A percentile compares a stretch with the other conserved stretches of the same genome.
These are phyloP conservation scores for Poeciliopsis retropinna DNA, from an alignment of 2,113 vertebrate species.

Conservation along the genomic window DNA sequence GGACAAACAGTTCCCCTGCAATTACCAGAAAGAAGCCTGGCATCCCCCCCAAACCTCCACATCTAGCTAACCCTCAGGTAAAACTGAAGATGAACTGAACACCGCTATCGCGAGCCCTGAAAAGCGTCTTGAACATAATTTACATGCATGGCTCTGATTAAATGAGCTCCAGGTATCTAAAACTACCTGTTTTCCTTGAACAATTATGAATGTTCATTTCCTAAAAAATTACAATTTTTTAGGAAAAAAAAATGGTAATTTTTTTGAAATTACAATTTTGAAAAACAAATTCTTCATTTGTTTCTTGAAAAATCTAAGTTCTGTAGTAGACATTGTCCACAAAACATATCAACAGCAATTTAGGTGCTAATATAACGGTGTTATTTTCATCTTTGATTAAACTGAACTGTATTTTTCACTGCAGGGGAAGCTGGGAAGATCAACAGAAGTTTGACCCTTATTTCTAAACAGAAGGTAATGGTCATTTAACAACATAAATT, in stretches of 20 bases:
- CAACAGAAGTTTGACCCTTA: conserved; percentile 70
- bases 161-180: not conserved
- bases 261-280: no score
- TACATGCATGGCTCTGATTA: not conserved
- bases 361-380: not conserved
- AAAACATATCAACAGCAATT: not conserved
- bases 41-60: conserved; percentile 38
- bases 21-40: conserved; percentile 50
- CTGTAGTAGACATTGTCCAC: not conserved
- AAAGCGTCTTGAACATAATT: not conserved
- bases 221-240: not conserved
- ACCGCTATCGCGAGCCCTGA: not conserved
- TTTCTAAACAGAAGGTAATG: conserved; percentile 25
- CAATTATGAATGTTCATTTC: not conserved
- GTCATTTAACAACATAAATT: not conserved
- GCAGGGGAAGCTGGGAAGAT: conserved; percentile 69
- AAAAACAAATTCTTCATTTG: no score
- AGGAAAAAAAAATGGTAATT: no score
- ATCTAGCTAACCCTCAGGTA: conserved; percentile 54
- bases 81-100: conserved; percentile 5
- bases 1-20: conserved; percentile 45
- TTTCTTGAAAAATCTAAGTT: not conserved
- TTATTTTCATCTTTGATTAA: not conserved
- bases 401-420: conserved; percentile 10
- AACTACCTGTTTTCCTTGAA: no score